A percentile compares a stretch with the other conserved stretches of the same genome.
Evolutionary conservation across 1,140 invertebrate genomes (phyloP).

Genomic region (Octopus bimaculoides): DNA sequence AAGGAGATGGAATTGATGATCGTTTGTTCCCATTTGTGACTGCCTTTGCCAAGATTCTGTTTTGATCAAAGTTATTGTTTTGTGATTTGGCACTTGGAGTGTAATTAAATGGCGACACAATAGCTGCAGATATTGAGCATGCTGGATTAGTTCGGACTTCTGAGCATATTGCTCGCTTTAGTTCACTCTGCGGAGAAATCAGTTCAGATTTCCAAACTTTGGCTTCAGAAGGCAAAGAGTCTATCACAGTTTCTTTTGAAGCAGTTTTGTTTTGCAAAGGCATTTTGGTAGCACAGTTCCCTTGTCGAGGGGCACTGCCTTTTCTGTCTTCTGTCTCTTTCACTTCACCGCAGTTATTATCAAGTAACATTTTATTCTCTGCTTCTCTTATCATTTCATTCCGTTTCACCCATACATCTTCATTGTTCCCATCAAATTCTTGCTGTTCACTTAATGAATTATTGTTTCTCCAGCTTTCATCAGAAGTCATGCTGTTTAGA

Average conservation of each 20-base stretch:
- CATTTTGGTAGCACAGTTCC: background rate
- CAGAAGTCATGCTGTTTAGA: slow-evolving; percentile 19
- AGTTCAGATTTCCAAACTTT: slow-evolving; percentile 1
- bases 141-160: slow-evolving; percentile 23
- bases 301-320: background rate
- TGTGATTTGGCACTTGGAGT: slow-evolving; percentile 44
- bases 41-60: background rate
- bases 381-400: slow-evolving; percentile 12
- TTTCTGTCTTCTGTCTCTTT: slow-evolving; percentile 9
- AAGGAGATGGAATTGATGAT: slow-evolving; percentile 18
- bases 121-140: slow-evolving; percentile 55
- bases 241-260: slow-evolving; percentile 15
- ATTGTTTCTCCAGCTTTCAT: slow-evolving; percentile 4
- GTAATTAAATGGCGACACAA: slow-evolving; percentile 63
- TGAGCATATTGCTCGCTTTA: slow-evolving; percentile 1
- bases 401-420: slow-evolving; percentile 30
- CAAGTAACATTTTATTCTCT: background rate
- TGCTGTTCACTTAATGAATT: slow-evolving; percentile 17
- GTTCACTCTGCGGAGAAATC: slow-evolving; percentile 6
- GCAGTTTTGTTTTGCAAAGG: slow-evolving; percentile 9
- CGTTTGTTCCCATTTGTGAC: background rate
- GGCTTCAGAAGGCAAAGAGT: background rate
- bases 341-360: slow-evolving; percentile 17
- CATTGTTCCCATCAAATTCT: slow-evolving; percentile 41
- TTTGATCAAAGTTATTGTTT: slow-evolving; percentile 6